Evolutionary conservation across 2,888 invertebrate genomes (phyloP).

Genomic region (Phragmatobia fuliginosa): DNA sequence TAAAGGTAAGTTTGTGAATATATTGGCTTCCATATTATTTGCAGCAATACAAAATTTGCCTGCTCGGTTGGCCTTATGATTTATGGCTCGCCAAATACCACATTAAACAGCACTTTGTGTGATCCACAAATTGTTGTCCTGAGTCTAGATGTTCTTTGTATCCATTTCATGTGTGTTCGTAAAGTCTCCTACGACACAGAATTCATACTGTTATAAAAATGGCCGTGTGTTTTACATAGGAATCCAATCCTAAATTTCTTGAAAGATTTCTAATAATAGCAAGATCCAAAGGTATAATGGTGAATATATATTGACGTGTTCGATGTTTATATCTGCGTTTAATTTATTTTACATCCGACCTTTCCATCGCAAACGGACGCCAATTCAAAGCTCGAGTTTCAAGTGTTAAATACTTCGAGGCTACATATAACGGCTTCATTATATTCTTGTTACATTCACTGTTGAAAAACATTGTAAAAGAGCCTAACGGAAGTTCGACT

Average conservation of each 20-base stretch:
- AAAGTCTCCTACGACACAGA: no score
- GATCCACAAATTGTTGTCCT: no score
- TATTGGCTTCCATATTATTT: conserved; percentile 1
- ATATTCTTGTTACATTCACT: conserved; percentile 27
- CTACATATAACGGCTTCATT: conserved; percentile 42
- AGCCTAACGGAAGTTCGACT: conserved; percentile 41
- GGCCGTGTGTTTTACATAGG: conserved; percentile 5
- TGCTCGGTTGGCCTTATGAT: no score
- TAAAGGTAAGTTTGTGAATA: conserved; percentile 22
- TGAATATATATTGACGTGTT: conserved; percentile 13
- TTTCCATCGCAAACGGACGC: conserved; percentile 25
- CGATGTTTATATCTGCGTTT: conserved; percentile 20
- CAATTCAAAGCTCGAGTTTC: conserved; percentile 26
- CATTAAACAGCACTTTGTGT: no score
- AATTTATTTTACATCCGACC: conserved; percentile 42
- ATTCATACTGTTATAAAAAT: not conserved
- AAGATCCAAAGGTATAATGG: conserved; percentile 10
- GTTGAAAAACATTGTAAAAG: conserved; percentile 41
- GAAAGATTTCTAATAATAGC: conserved; percentile 2
- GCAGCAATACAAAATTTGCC: no score
- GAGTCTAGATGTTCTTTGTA: no score
- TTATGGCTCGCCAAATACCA: no score
- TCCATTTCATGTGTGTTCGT: no score
- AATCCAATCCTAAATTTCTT: not conserved
- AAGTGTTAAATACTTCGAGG: conserved; percentile 46